Conservation (phyloP, 2,888 invertebrate genomes). For the Eretmocerus hayati region DNA sequence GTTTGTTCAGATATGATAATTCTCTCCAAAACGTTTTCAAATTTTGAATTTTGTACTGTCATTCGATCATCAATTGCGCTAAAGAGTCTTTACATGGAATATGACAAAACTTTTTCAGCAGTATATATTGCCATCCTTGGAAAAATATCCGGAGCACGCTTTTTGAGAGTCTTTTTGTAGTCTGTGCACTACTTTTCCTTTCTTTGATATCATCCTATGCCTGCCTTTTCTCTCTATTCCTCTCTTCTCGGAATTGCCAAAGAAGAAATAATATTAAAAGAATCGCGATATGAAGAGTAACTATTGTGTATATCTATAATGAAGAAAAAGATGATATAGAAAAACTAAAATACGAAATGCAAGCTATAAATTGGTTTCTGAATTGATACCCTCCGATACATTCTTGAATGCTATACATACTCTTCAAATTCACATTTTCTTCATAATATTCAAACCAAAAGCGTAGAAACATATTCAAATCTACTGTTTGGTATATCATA, state of each 20-base stretch:
- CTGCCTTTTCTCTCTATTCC: conserved; percentile 20
- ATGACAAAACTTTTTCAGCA: no score
- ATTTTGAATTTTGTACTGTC: no score
- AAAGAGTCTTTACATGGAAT: no score
- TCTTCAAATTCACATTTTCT: conserved; percentile 11
- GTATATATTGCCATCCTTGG: no score
- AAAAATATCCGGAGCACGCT: no score
- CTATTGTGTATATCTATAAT: conserved; percentile 21
- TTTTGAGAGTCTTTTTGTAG: no score
- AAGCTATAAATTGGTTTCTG: conserved; percentile 22
- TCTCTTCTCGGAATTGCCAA: conserved; percentile 40
- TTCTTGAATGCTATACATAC: conserved; percentile 5
- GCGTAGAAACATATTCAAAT: conserved; percentile 23
- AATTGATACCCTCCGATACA: conserved; percentile 20
- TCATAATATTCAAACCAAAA: conserved; percentile 9
- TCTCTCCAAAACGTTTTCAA: no score
- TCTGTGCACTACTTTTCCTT: no score
- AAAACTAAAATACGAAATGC: conserved; percentile 24
- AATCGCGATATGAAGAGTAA: conserved; percentile 25
- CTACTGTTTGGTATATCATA: no score
- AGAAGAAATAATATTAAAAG: conserved; percentile 28
- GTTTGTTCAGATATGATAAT: no score
- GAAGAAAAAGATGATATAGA: conserved; percentile 23
- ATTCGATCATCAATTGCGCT: no score
- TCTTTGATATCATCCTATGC: background rate